phyloP scores from a whole-genome alignment of 2,888 invertebrate species.

The Mechanitis messenoides region DNA sequence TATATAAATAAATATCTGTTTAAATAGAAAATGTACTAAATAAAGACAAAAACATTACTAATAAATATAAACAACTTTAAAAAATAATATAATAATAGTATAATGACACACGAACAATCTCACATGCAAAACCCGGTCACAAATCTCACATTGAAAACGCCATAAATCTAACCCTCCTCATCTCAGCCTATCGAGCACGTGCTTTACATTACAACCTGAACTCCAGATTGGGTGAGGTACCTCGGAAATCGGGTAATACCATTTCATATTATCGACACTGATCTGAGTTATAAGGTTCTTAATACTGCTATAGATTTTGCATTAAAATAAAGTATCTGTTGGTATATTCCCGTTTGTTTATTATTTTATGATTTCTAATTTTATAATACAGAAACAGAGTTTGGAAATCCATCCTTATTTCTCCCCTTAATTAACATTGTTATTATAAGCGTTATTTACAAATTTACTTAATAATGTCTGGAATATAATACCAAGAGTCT shows the following conservation, averaged over 20 bases:
- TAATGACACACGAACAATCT: neutral
- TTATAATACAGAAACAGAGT: neutral
- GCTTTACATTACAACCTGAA: constrained; percentile 13
- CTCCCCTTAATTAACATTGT: no score
- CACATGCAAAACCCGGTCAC: constrained; percentile 7
- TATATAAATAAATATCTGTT: no score
- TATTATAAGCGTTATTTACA: no score
- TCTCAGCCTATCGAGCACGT: constrained; percentile 17
- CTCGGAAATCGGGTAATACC: constrained; percentile 6
- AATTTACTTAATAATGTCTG: no score
- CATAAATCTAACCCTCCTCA: constrained; percentile 15
- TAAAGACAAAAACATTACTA: no score
- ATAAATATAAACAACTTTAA: no score
- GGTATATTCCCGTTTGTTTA: no score
- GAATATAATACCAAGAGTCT: no score
- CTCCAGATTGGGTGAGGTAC: constrained; percentile 10
- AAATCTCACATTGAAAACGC: constrained; percentile 14
- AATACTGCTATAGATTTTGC: neutral
- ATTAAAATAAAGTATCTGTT: neutral
- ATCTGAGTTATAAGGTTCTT: neutral
- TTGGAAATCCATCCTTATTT: neutral
- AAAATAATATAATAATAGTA: neutral
- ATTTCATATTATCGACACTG: constrained; percentile 6
- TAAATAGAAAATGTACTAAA: no score
- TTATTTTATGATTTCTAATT: neutral